Percentiles rank a stretch among this genome's conserved stretches.
Conservation (phyloP, 2,113 vertebrate genomes). For the Orcinus orca region DNA sequence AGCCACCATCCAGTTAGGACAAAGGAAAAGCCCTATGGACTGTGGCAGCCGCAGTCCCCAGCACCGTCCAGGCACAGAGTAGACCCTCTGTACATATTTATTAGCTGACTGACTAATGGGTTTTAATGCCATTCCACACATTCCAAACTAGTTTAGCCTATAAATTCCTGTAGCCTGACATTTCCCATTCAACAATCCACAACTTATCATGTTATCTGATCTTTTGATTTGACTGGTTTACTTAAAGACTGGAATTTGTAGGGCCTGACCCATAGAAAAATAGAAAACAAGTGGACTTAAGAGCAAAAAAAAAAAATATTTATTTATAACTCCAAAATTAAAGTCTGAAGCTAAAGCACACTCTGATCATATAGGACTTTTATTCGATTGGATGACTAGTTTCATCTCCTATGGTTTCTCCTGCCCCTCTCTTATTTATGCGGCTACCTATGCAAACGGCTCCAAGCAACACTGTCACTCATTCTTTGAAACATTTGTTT, state of each 20-base stretch:
- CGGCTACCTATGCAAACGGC: neutral
- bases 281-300: neutral
- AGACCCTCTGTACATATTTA: neutral
- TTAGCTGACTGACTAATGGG: neutral
- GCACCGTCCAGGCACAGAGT: neutral
- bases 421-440: neutral
- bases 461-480: neutral
- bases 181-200: neutral
- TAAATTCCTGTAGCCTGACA: neutral
- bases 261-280: neutral
- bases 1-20: neutral
- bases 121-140: neutral
- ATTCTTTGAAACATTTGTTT: neutral
- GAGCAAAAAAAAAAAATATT: neutral
- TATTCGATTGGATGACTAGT: neutral
- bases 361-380: neutral
- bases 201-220: neutral
- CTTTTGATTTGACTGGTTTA: neutral
- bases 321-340: neutral
- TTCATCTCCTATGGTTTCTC: neutral
- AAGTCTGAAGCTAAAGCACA: neutral
- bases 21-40: neutral
- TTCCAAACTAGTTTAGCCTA: neutral
- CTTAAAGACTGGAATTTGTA: neutral
- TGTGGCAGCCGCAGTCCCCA: fast-evolving